Base-by-base conservation (phyloP, 2,888 invertebrate genomes). In the Ashinkailepas kermadecensis region DNA sequence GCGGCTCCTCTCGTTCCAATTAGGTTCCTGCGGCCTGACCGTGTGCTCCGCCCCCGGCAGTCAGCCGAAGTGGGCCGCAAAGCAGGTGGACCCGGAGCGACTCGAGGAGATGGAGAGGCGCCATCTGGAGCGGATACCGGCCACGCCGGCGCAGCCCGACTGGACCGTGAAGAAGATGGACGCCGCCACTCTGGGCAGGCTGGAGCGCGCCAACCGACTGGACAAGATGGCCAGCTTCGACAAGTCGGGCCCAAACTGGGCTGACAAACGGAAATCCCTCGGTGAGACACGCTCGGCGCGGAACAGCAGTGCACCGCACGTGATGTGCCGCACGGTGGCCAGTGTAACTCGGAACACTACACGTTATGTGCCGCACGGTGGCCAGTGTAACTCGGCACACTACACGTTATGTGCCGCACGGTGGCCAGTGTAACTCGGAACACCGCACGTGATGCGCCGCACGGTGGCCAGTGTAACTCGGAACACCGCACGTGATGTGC, bases 201-300 rank as follows among this genome's bases (percentile, higher is more conserved):
- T 79, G 23, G 79, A 79, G 25, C 57, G 79, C 15, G 58, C 57
- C 58, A 79, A 79, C 18, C 9, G 25, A 6, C 79, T 79, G 58
- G 79, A 79, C 79, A 79, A 79, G 59, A 79, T 79, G 79, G 58
- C 79, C 23, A 79, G 79, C 79, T 58, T 79, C 25, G 79, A 79
- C 57, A 79, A 58, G 21, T 11, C 79, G 23, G 23, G 18, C 13
- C 58, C 79, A 15, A 58, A 79, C 57, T 79, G 79, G 79, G 57
- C 79, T 11, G 79, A 79, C 58, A 79, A 79, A n/a, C 23, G 23
- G 7, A 79, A 58, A 18, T 59, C 79, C 1, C 57, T 79, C 15
- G 79, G 79, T 79, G 25, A 79, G 79, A 39, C 39, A 39, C 39
- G 39, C 39, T 39, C 39, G 39, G 39, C 39, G 4, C 39, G 39